Base-by-base conservation (phyloP, 2,113 vertebrate species). In the Syngnathus typhle region DNA sequence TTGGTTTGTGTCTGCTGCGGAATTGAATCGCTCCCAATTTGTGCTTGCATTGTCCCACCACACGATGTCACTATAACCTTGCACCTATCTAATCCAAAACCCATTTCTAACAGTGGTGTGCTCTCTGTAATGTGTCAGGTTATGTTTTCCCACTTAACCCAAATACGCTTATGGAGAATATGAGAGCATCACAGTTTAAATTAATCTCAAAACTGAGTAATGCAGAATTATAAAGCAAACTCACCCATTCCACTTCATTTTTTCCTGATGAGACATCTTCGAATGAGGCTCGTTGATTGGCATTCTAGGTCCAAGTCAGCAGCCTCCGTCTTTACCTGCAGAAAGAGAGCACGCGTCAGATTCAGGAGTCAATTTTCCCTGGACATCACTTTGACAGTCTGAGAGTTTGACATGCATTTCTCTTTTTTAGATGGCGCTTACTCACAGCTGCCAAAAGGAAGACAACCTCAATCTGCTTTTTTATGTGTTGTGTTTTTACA, bases 371-470 rank as follows among this genome's bases (percentile, higher is more conserved):
- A 80, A 80, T 84, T 85, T 80, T 62, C 67, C 72, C 51, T 64
- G 68, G 75, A 80, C 67, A 71, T 60, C 39, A 68, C 60, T 74
- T 64, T 83, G 79, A 84, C 56, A 52, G 73, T 77, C 71, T 52
- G 54, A 78, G 60, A 63, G 52, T 54, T 82, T 41, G 83, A 78
- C 72, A 81, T 72, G 66, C 71, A 73, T 72, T 66, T 67, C 68
- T 79, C 73, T 81, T 76, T 79, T 76, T 61, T 21, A 78, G 66
- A 83, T 54, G 39, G 72, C 60, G 58, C 76, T 79, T 64, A 72
- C 63, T 69, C 56, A 54, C 58, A 55, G 39, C 84, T 82, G 76
- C 80, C 81, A 78, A 74, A 82, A 67, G 59, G 63, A 23, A 44
- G 41, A 51, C 63, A 68, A 54, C 64, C 49, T 73, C 71, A 77